phyloP scores from a whole-genome alignment of 2,113 vertebrate genomes.

The Casuarius casuarius region DNA sequence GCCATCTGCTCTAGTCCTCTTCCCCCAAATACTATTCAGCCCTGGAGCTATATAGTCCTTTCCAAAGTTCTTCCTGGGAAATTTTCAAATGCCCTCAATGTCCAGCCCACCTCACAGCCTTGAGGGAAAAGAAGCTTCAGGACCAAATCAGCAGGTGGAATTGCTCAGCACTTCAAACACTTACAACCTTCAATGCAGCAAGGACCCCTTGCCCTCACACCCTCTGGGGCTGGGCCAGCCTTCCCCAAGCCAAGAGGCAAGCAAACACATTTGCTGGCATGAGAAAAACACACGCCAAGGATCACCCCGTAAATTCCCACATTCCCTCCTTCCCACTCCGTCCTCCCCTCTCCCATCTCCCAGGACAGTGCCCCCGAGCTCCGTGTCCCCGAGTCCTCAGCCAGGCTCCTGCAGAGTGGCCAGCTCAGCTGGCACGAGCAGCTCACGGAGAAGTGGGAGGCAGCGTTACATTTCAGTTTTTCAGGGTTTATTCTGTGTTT shows the following conservation, averaged over 20 bases:
- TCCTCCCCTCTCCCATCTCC: neutral
- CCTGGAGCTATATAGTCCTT: fast-evolving
- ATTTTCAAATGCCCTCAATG: neutral
- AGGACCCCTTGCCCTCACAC: too few species aligned
- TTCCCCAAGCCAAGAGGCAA: too few species aligned
- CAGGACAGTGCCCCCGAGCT: neutral
- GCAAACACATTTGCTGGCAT: too few species aligned
- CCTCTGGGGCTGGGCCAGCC: too few species aligned
- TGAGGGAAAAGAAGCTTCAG: neutral
- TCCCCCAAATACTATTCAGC: neutral
- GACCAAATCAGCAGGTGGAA: too few species aligned
- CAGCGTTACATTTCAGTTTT: neutral
- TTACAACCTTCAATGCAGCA: too few species aligned
- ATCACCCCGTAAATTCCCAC: neutral
- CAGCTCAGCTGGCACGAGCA: neutral
- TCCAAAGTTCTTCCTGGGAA: neutral
- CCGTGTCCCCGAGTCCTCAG: fast-evolving
- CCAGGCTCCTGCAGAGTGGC: neutral
- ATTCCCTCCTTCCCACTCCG: fast-evolving
- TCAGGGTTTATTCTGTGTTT: neutral
- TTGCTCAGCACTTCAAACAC: too few species aligned
- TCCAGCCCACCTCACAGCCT: neutral
- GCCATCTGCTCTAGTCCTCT: neutral
- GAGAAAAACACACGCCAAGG: neutral
- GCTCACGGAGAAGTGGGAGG: neutral